phyloP scores from a whole-genome alignment of 2,113 vertebrate genomes.

The Corapipo altera region DNA sequence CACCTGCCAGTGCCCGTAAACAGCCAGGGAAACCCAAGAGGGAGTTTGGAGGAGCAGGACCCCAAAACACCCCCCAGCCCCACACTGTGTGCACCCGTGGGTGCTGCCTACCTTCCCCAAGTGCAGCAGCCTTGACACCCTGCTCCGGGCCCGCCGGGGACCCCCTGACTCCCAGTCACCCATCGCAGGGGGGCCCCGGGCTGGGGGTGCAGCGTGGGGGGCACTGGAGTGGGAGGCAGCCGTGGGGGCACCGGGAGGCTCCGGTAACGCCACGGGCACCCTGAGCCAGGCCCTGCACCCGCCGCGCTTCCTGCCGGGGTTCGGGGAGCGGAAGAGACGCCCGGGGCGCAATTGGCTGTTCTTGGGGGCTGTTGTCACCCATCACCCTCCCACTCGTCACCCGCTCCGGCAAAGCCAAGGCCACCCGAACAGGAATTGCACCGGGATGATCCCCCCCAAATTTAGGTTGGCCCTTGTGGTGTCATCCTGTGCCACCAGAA shows the following conservation, averaged over 20 bases:
- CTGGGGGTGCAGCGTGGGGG: neutral
- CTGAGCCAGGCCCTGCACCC: neutral
- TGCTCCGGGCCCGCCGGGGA: neutral
- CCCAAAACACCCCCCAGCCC: neutral
- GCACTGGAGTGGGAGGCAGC: neutral
- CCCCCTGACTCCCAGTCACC: neutral
- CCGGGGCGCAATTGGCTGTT: neutral
- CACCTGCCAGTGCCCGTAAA: rapidly evolving
- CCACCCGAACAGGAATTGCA: rapidly evolving
- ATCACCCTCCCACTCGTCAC: neutral
- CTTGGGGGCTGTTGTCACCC: neutral
- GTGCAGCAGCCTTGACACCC: neutral
- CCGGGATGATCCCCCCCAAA: rapidly evolving
- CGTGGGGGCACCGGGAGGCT: neutral
- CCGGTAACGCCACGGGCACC: rapidly evolving
- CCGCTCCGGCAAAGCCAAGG: rapidly evolving
- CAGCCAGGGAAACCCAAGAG: rapidly evolving
- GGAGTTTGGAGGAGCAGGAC: rapidly evolving
- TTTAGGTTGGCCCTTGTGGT: neutral
- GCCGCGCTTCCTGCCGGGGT: neutral
- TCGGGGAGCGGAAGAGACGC: constrained; percentile 19
- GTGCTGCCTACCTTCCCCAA: constrained; percentile 53
- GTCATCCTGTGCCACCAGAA: rapidly evolving
- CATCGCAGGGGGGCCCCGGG: neutral
- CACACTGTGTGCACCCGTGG: neutral